Percentiles rank a stretch among this genome's conserved stretches.
phyloP scores from a whole-genome alignment of 37 sponge, comb jelly and placozoan genomes.

The Diacarnus erythraeanus region DNA sequence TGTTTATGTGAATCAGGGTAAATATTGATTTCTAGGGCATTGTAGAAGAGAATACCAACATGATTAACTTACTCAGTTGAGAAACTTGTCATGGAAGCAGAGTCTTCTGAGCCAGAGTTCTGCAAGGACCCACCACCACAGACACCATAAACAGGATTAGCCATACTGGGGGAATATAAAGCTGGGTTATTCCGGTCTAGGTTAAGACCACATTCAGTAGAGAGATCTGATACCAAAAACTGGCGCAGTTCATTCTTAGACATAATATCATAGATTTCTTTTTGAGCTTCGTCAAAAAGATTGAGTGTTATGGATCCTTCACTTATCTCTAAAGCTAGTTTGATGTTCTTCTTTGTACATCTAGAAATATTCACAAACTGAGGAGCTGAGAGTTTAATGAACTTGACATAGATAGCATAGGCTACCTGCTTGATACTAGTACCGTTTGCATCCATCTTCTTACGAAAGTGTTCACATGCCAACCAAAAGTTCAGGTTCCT shows the following conservation, averaged over 20 bases:
- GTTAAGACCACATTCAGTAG: slow-evolving; percentile 28
- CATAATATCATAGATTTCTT: slow-evolving; percentile 53
- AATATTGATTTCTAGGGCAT: too few relatives aligned
- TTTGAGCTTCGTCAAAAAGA: slow-evolving; percentile 54
- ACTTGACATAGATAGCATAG: slow-evolving; percentile 59
- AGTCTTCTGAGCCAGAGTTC: slow-evolving; percentile 56
- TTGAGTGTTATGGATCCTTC: not conserved
- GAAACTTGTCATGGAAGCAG: slow-evolving; percentile 43
- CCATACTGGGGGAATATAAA: slow-evolving; percentile 13
- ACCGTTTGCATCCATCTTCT: not conserved
- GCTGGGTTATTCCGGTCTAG: not conserved
- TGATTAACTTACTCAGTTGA: slow-evolving; percentile 57
- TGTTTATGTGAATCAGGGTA: too few relatives aligned
- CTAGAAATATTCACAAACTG: slow-evolving; percentile 27
- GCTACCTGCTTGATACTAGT: slow-evolving; percentile 15
- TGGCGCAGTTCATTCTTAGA: slow-evolving; percentile 50
- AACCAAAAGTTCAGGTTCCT: slow-evolving; percentile 72
- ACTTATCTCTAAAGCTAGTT: slow-evolving; percentile 7
- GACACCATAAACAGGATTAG: slow-evolving; percentile 20
- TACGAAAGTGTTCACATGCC: slow-evolving; percentile 45
- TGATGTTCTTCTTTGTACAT: slow-evolving; percentile 26
- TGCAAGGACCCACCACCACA: slow-evolving; percentile 57
- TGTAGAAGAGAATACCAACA: too few relatives aligned
- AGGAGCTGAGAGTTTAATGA: slow-evolving; percentile 51
- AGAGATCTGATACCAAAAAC: slow-evolving; percentile 54